Conservation (phyloP, 2,797 vertebrate species). For the Rhinichthys osculus region DNA sequence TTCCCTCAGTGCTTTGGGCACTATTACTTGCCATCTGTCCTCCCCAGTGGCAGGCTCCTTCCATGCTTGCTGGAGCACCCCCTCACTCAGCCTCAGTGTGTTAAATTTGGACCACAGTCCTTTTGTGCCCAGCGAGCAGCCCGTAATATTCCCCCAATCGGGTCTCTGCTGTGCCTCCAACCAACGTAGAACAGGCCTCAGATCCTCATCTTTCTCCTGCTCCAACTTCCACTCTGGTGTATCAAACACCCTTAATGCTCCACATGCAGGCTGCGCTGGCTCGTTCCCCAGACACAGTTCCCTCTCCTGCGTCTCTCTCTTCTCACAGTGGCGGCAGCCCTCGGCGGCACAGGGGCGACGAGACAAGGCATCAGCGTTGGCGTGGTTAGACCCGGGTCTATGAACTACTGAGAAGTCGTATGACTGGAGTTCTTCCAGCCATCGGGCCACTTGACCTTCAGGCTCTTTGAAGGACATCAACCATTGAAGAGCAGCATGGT, state of each 20-base stretch:
- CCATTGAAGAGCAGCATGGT: background rate
- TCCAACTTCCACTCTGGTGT: background rate
- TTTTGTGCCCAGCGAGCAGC: background rate
- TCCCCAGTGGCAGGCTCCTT: background rate
- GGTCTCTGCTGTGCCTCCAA: constrained; percentile 29
- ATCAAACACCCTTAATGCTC: background rate
- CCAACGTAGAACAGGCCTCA: constrained; percentile 39
- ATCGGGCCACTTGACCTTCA: background rate
- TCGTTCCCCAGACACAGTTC: background rate
- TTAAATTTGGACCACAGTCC: background rate
- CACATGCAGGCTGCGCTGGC: too few species aligned
- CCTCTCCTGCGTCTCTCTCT: background rate
- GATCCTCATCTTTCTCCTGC: constrained; percentile 46
- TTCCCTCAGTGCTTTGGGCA: background rate
- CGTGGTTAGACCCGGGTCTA: background rate
- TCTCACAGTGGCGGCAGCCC: background rate
- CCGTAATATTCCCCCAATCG: background rate
- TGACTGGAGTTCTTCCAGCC: constrained; percentile 16
- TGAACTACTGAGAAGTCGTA: constrained; percentile 33
- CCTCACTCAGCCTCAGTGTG: constrained; percentile 17
- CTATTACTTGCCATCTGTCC: too few species aligned
- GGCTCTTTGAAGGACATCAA: constrained; percentile 21
- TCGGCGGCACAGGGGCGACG: background rate
- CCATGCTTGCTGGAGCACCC: constrained; percentile 45
- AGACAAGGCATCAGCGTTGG: constrained; percentile 15